Evolutionary conservation across 2,113 vertebrate species (phyloP).

Genomic region (Bettongia penicillata): DNA sequence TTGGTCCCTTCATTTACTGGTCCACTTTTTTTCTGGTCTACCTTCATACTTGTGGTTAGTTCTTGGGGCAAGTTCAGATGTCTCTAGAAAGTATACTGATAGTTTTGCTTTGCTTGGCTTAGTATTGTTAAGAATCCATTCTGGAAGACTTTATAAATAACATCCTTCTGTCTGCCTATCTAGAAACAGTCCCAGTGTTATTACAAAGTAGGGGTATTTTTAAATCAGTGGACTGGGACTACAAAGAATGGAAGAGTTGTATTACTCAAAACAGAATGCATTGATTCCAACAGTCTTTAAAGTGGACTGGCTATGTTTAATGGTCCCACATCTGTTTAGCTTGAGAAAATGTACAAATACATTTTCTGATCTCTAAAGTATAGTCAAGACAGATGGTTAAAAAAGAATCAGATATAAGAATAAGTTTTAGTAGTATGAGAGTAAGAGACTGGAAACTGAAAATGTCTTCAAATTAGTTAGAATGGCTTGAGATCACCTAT

Average conservation of each 20-base stretch:
- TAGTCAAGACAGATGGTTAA: neutral
- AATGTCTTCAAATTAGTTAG: neutral
- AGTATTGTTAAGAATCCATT: neutral
- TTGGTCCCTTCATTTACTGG: neutral
- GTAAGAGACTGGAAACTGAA: neutral
- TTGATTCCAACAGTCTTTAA: neutral
- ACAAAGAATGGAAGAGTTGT: neutral
- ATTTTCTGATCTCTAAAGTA: constrained; percentile 9
- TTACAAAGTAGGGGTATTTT: neutral
- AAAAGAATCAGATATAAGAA: neutral
- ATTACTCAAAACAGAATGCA: neutral
- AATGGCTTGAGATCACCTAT: neutral
- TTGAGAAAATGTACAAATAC: neutral
- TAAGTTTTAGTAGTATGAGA: neutral
- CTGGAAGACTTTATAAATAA: neutral
- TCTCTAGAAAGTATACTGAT: neutral
- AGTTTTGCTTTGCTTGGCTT: neutral
- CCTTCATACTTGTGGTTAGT: neutral
- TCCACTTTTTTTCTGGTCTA: neutral
- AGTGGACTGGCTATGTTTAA: neutral
- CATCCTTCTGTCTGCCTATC: neutral
- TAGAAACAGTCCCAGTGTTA: neutral
- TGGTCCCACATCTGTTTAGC: neutral
- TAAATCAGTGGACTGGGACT: neutral
- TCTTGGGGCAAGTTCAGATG: neutral